These are phyloP conservation scores for Phainopepla nitens DNA, from an alignment of 2,113 vertebrate species.

Conservation along the genomic window DNA sequence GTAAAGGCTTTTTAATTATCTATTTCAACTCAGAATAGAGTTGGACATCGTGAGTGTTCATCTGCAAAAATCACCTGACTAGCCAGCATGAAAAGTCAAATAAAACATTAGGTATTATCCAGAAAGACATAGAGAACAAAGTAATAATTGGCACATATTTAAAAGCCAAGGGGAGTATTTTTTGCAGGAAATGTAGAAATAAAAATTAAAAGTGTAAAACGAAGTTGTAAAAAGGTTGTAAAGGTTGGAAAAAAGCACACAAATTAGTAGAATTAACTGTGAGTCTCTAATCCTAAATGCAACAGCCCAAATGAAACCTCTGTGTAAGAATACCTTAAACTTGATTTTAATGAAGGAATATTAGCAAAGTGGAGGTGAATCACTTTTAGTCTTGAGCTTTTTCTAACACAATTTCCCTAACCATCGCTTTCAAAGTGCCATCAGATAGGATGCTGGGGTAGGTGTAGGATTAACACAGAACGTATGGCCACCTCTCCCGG, in stretches of 20 bases:
- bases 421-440: neutral
- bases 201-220: neutral
- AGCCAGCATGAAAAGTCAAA: neutral
- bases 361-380: neutral
- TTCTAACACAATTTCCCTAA: neutral
- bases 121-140: neutral
- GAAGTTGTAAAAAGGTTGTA: neutral
- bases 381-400: neutral
- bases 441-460: neutral
- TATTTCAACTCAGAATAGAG: neutral
- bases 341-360: neutral
- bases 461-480: neutral
- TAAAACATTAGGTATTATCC: neutral
- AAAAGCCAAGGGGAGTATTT: neutral
- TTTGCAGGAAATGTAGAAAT: neutral
- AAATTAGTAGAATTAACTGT: neutral
- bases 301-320: neutral
- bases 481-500: neutral
- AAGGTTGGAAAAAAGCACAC: accelerated
- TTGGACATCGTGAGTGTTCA: neutral
- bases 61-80: neutral
- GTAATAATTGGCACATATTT: neutral
- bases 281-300: neutral
- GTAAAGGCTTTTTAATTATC: neutral
- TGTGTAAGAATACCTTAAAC: neutral